phyloP scores from a whole-genome alignment of 1,140 invertebrate genomes.

The Caenorhabditis remanei region DNA sequence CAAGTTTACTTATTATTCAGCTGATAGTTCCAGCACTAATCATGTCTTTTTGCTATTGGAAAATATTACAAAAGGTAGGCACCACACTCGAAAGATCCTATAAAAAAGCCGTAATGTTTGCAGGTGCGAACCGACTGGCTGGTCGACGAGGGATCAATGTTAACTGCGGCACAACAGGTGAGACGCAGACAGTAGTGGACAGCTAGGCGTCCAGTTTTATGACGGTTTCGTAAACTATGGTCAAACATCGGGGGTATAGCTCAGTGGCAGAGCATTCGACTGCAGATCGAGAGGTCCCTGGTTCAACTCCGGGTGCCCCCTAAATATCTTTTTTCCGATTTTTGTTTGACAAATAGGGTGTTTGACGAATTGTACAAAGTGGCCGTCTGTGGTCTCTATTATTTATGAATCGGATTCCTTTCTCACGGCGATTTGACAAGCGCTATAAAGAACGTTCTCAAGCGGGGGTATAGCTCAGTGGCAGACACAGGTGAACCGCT shows the following conservation, averaged over 20 bases:
- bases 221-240: background rate
- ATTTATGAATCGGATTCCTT: too few relatives aligned
- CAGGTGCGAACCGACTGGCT: slow-evolving; percentile 77
- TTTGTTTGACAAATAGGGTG: too few relatives aligned
- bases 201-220: background rate
- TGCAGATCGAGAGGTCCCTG: slow-evolving; percentile 80
- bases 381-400: too few relatives aligned
- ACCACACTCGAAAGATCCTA: background rate
- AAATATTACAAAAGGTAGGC: slow-evolving; percentile 76
- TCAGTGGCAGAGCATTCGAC: slow-evolving; percentile 80
- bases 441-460: too few relatives aligned
- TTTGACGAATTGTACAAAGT: too few relatives aligned
- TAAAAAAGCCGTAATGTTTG: slow-evolving; percentile 23
- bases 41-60: slow-evolving; percentile 78
- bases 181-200: background rate
- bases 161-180: slow-evolving; percentile 77
- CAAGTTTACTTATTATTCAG: slow-evolving; percentile 71
- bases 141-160: slow-evolving; percentile 74
- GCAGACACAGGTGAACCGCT: too few relatives aligned
- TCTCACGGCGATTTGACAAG: too few relatives aligned
- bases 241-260: slow-evolving; percentile 6
- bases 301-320: slow-evolving; percentile 79
- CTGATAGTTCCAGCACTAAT: slow-evolving; percentile 74
- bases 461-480: slow-evolving; percentile 71
- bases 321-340: background rate